Evolutionary conservation across 2,888 invertebrate species (phyloP).

Genomic region (Oligia fasciuncula): DNA sequence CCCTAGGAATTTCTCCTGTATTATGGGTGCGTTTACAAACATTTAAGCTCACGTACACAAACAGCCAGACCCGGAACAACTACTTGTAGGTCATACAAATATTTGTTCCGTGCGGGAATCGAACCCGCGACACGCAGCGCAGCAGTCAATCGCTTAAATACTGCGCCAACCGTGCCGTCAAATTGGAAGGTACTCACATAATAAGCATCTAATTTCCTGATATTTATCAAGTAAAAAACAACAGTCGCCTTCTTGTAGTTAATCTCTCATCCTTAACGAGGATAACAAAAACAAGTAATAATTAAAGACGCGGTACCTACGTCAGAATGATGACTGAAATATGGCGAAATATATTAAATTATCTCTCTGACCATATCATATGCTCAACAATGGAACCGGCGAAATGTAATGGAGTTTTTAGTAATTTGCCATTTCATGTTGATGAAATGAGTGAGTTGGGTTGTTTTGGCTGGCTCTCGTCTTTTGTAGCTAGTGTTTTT

Average conservation of each 20-base stretch:
- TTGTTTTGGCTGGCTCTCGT: not conserved
- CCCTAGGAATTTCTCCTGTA: too few relatives aligned
- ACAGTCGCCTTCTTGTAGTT: not conserved
- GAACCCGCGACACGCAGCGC: too few relatives aligned
- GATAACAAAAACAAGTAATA: slow-evolving; percentile 41
- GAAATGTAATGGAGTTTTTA: slow-evolving; percentile 50
- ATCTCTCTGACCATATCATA: slow-evolving; percentile 52
- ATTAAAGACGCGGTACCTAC: slow-evolving; percentile 61
- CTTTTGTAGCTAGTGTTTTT: not conserved
- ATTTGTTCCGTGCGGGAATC: too few relatives aligned
- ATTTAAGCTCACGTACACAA: too few relatives aligned
- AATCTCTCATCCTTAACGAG: slow-evolving; percentile 18
- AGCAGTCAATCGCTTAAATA: too few relatives aligned
- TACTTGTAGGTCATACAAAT: too few relatives aligned
- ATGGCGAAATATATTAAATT: slow-evolving; percentile 50
- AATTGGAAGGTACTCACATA: not conserved
- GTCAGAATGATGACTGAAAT: slow-evolving; percentile 60
- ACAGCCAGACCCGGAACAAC: too few relatives aligned
- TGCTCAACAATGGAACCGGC: slow-evolving; percentile 22
- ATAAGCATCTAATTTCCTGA: not conserved
- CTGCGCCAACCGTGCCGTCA: too few relatives aligned
- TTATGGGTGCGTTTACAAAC: too few relatives aligned
- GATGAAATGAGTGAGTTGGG: slow-evolving; percentile 24
- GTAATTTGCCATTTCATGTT: slow-evolving; percentile 44
- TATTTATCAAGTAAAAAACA: not conserved